Evolutionary conservation across 2,888 invertebrate species (phyloP), one percentile per base, ranked within the genome.

Genomic region (Sminthurinus aureus): DNA sequence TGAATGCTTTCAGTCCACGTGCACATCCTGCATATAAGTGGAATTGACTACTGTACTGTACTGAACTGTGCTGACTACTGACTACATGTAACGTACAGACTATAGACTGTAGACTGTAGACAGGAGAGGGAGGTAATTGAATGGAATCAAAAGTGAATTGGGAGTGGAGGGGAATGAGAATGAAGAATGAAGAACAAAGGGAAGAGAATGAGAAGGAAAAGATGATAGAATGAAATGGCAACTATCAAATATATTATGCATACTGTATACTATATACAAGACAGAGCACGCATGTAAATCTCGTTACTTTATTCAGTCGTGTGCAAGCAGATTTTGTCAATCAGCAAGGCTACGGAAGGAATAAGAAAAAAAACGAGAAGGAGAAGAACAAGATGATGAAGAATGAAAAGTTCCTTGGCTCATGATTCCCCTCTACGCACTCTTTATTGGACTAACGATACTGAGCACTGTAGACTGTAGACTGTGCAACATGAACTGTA

Each of bases 301-400:
- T 78, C 78, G 64, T 58, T 78, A 78, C 78, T 78, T 78, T 78
- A 78, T 18, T 38, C 78, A 66, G 78, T 78, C 78, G 78, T 78
- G 78, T 78, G 66, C 78, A 78, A 78, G 58, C 58, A 58, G 58
- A 78, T 78, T 78, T 78, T 78, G 78, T 78, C 78, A 78, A 78
- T 78, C 78, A 78, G 51, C 20, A 50, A 69, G 18, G 24, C 38
- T 38, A 38, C 6, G 38, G 38, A 38, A 38, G 6, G 38, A 38
- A 38, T 38, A 38, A 38, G 38, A 38, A 38, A 38, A 38, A 38
- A n/a, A n/a, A n/a, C n/a, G n/a, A 20, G 69, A 20, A 52, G 52
- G 52, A 52, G 52, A 52, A 58, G 58, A 58, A 58, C 58, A 18
- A 13, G 58, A 58, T 18, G 58, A 58, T 18, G 58, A 58, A 58